Evolutionary conservation across 2,113 vertebrate species (phyloP).

Genomic region (Chlorodrepanis virens): DNA sequence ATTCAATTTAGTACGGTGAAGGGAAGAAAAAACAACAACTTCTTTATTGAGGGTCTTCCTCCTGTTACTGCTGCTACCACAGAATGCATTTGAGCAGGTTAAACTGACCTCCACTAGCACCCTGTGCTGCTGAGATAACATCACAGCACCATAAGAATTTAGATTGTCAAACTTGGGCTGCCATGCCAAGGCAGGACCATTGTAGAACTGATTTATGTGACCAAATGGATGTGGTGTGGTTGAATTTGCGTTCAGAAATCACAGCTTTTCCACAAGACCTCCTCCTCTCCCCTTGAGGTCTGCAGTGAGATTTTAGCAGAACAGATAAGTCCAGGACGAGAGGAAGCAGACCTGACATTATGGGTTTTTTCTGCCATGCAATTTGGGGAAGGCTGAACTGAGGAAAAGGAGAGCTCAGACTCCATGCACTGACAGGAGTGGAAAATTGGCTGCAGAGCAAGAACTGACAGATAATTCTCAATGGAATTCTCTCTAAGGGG

Average conservation of each 20-base stretch:
- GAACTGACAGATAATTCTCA: constrained; percentile 12
- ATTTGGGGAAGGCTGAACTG: neutral
- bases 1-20: neutral
- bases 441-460: constrained; percentile 42
- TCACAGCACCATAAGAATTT: neutral
- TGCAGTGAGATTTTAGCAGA: neutral
- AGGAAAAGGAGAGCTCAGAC: neutral
- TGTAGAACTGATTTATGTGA: neutral
- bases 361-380: neutral
- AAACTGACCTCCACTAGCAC: neutral
- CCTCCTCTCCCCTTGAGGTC: neutral
- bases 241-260: neutral
- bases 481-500: neutral
- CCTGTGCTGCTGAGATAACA: neutral
- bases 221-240: neutral
- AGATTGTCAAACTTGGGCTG: neutral
- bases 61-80: neutral
- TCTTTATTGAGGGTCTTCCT: neutral
- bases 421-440: neutral
- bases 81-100: neutral
- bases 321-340: neutral
- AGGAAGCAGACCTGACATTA: neutral
- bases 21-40: neutral
- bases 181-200: neutral
- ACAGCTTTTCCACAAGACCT: neutral